Evolutionary conservation across 2,797 vertebrate species (phyloP).

Genomic region (Ispidina lecontei): DNA sequence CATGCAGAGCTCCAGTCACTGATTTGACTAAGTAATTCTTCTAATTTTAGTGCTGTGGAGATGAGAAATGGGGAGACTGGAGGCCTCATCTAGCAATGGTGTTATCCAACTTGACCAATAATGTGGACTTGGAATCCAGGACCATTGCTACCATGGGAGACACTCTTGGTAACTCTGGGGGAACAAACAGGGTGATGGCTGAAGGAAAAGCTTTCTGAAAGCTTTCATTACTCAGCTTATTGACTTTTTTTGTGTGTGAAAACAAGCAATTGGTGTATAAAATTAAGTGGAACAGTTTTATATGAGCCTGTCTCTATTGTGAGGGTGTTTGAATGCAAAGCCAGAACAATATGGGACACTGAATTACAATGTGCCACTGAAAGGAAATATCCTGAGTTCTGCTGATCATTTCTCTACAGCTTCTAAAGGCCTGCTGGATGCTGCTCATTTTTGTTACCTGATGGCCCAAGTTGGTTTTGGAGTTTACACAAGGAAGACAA

Average conservation of each 20-base stretch:
- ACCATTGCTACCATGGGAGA: constrained; percentile 97
- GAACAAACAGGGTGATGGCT: neutral
- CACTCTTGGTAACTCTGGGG: constrained; percentile 87
- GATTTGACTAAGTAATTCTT: constrained; percentile 33
- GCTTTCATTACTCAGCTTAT: neutral
- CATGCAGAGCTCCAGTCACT: neutral
- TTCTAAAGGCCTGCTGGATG: constrained; percentile 91
- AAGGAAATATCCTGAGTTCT: neutral
- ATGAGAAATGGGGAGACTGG: constrained; percentile 99
- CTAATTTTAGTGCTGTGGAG: constrained; percentile 90
- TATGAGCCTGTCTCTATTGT: neutral
- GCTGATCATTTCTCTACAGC: constrained; percentile 72
- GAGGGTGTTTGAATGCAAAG: neutral
- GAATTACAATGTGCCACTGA: neutral
- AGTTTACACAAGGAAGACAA: constrained; percentile 92
- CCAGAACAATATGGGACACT: neutral
- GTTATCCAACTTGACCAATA: constrained; percentile 92
- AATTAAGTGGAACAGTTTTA: neutral
- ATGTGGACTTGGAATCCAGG: constrained; percentile 89
- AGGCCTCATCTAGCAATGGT: constrained; percentile 97
- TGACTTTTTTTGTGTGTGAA: neutral
- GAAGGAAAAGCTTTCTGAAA: constrained; percentile 9
- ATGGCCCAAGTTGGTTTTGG: constrained; percentile 96
- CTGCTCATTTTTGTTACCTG: constrained; percentile 97
- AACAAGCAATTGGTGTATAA: neutral